Evolutionary conservation across 2,797 vertebrate species (phyloP).

Genomic region (Cossypha dichroa): DNA sequence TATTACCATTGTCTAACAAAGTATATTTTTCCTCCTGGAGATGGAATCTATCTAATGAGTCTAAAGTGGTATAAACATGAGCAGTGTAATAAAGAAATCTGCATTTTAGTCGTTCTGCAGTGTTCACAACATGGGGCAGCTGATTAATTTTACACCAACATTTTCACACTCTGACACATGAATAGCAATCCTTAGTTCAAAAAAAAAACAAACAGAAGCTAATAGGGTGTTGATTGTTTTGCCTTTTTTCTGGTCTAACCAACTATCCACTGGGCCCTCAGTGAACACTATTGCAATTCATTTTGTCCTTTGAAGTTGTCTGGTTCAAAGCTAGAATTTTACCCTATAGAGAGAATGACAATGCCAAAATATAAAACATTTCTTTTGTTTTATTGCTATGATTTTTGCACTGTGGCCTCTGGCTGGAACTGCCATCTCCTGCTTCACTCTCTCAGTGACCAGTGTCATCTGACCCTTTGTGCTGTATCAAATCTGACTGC

Average conservation of each 20-base stretch:
- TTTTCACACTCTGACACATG: neutral
- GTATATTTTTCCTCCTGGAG: conserved; percentile 27
- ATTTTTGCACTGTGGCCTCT: neutral
- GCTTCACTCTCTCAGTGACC: neutral
- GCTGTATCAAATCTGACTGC: neutral
- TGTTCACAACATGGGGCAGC: neutral
- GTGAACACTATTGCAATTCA: neutral
- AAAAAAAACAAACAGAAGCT: neutral
- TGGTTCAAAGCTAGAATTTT: neutral
- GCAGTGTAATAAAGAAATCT: neutral
- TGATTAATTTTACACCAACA: neutral
- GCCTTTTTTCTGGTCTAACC: neutral
- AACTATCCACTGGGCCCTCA: neutral
- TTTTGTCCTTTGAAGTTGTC: neutral
- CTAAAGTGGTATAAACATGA: neutral
- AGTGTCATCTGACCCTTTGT: neutral
- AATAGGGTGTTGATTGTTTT: neutral
- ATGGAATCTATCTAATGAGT: neutral
- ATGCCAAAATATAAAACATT: neutral
- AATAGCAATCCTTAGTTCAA: neutral
- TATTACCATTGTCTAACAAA: neutral
- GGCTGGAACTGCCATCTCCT: neutral
- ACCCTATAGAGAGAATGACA: neutral
- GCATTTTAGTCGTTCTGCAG: neutral
- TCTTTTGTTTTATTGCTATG: neutral